Evolutionary conservation across 2,888 invertebrate genomes (phyloP).

Genomic region (Drosophila parthenogenetica): DNA sequence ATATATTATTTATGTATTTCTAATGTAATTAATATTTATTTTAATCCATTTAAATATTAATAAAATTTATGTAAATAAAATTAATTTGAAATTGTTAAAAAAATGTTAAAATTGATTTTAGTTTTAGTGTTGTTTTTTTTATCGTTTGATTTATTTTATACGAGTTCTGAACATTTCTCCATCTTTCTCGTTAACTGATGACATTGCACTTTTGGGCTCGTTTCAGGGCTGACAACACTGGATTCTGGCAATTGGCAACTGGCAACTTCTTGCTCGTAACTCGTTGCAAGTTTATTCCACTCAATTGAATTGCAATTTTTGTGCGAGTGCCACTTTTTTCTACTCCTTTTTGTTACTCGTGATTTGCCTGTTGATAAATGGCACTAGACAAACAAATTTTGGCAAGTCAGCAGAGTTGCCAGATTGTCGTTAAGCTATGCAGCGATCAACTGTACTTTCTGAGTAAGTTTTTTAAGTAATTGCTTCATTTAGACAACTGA

Average conservation of each 20-base stretch:
- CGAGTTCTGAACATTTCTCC: neutral
- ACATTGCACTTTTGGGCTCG: neutral
- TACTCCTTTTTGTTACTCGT: constrained; percentile 1
- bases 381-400: constrained; percentile 35
- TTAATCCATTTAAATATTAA: too few relatives aligned
- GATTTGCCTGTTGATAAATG: constrained; percentile 44
- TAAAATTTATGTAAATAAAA: too few relatives aligned
- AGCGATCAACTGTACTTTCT: neutral
- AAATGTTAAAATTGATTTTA: too few relatives aligned
- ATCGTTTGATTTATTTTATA: too few relatives aligned
- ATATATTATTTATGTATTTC: too few relatives aligned
- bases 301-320: constrained; percentile 74
- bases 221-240: neutral
- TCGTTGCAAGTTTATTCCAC: constrained; percentile 72
- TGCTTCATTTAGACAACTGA: too few relatives aligned
- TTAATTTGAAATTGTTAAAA: too few relatives aligned
- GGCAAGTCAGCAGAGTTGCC: constrained; percentile 30
- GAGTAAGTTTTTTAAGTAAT: too few relatives aligned
- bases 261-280: constrained; percentile 34
- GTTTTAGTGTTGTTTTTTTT: too few relatives aligned
- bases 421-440: constrained; percentile 4
- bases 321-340: constrained; percentile 4
- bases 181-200: neutral
- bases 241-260: too few relatives aligned
- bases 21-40: too few relatives aligned